phyloP scores from a whole-genome alignment of 2,888 invertebrate species.

The Limnephilus lunatus region DNA sequence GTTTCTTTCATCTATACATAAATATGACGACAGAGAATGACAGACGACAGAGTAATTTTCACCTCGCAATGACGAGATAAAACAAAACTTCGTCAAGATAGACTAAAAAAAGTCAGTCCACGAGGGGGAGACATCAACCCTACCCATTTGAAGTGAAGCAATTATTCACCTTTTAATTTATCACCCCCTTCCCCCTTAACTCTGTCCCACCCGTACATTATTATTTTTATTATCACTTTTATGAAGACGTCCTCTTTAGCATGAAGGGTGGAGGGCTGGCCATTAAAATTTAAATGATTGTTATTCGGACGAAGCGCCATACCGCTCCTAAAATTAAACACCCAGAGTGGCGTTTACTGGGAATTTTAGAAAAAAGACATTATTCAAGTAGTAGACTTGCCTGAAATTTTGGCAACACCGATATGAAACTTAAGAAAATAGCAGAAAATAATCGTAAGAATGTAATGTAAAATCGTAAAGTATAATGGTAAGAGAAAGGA shows the following conservation, averaged over 20 bases:
- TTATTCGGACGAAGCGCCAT: slow-evolving; percentile 48
- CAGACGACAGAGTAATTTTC: neutral
- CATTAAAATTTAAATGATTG: slow-evolving; percentile 62
- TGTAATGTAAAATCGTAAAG: too few species aligned
- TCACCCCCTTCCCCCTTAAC: neutral
- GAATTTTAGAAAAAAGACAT: neutral
- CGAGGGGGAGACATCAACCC: neutral
- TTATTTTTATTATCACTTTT: slow-evolving; percentile 55
- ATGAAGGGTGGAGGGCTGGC: slow-evolving; percentile 47
- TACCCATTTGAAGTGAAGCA: neutral
- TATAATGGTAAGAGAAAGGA: too few species aligned
- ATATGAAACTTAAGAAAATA: too few species aligned
- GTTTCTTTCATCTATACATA: too few species aligned
- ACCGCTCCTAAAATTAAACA: slow-evolving; percentile 34
- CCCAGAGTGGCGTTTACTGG: neutral
- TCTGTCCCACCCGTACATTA: slow-evolving; percentile 27
- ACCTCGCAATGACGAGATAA: neutral
- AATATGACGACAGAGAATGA: too few species aligned
- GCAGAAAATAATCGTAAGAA: too few species aligned
- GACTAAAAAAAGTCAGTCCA: neutral
- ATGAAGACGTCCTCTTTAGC: slow-evolving; percentile 54
- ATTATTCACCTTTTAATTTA: slow-evolving; percentile 30
- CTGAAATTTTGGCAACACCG: too few species aligned
- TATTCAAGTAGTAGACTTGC: neutral
- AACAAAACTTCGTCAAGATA: neutral